Evolutionary conservation across 1,140 invertebrate genomes (phyloP).

Genomic region (Anastrepha ludens): DNA sequence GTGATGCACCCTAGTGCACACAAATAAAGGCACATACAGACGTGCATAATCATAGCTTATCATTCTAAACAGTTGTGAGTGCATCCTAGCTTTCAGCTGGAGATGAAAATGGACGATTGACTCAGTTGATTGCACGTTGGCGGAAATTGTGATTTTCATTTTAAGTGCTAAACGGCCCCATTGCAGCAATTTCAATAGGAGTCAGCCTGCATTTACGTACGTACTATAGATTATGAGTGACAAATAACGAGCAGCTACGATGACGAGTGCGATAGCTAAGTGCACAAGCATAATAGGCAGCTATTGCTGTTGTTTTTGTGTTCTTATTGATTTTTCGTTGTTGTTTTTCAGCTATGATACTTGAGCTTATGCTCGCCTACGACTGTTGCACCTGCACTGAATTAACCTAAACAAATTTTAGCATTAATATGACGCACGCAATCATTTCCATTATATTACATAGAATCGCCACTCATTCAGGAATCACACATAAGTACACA

Average conservation of each 20-base stretch:
- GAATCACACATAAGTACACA: background rate
- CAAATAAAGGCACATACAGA: background rate
- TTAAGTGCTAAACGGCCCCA: background rate
- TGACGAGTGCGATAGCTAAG: background rate
- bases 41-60: background rate
- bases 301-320: background rate
- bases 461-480: too few relatives aligned
- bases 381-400: background rate
- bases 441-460: too few relatives aligned
- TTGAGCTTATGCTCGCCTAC: background rate
- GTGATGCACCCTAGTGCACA: background rate
- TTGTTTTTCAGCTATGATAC: too few relatives aligned
- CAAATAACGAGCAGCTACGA: background rate
- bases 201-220: background rate
- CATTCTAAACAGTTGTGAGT: background rate
- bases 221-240: background rate
- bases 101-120: background rate
- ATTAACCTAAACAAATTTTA: too few relatives aligned
- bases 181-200: background rate
- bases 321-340: background rate
- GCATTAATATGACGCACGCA: too few relatives aligned
- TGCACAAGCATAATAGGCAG: background rate
- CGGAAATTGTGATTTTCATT: constrained; percentile 38
- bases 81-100: background rate
- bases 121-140: constrained; percentile 39